Evolutionary conservation across 2,797 vertebrate genomes (phyloP), one percentile per base, ranked within the genome.

Genomic region (Chelon labrosus): DNA sequence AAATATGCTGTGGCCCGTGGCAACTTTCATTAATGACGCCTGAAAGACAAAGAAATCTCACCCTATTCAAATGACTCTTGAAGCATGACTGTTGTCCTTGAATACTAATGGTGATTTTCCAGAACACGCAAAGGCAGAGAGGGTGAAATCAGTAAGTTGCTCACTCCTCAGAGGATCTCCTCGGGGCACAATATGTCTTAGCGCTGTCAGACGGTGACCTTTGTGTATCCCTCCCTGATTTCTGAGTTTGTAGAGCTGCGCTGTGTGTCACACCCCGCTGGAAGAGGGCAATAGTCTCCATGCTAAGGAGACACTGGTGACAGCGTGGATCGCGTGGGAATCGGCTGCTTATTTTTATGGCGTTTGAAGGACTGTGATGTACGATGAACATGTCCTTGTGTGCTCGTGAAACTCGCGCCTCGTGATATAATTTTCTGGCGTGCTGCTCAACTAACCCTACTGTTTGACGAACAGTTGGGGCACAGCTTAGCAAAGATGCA

Each of bases 121-220:
- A 0, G 39, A 65, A 63, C 49, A 77, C 63, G 77, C 70, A 60
- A 79, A 82, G 25, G 35, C 55, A 7, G 19, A 53, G 79, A 84
- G 76, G 85, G 78, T 79, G 65, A 71, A 90, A 91, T 89, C 83
- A 80, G 85, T 63, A 82, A 70, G 84, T 86, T 75, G 72, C 83
- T 88, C 85, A 72, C 85, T 89, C 79, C 89, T 92, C 80, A 3
- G 77, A 88, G 82, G 84, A 88, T 79, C 73, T 88, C 88, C 91
- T 88, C 80, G 0, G 84, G 90, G 90, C 74, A 54, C 81, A 75
- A 90, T 93, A 86, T 87, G 88, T 93, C 90, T 93, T 80, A 44
- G 66, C 72, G 58, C 91, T 89, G 92, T 94, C 92, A 92, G 85
- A 61, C n/a, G 11, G 10, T 91, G 91, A 93, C 93, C 92, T 94